phyloP scores from a whole-genome alignment of 1,140 invertebrate species.

The Drosophila athabasca region DNA sequence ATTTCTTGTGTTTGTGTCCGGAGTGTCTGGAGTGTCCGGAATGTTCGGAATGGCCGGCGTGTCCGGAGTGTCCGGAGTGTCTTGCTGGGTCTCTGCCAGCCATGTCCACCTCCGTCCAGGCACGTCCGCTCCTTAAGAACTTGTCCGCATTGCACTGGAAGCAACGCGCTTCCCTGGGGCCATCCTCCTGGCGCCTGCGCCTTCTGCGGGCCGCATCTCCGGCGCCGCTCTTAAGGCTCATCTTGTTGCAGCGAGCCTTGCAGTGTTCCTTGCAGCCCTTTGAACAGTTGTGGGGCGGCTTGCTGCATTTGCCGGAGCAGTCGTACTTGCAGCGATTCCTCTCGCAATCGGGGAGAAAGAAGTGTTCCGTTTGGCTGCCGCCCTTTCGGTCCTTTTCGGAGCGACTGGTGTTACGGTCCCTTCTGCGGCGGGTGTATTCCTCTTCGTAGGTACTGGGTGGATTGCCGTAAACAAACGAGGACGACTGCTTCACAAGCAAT shows the following conservation, averaged over 20 bases:
- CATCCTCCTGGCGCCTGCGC: background rate
- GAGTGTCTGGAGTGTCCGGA: background rate
- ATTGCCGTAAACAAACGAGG: too few species aligned
- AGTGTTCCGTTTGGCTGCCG: background rate
- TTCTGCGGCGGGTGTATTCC: too few species aligned
- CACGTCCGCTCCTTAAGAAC: background rate
- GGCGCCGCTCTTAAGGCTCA: background rate
- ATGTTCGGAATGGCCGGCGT: background rate
- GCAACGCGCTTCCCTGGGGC: background rate
- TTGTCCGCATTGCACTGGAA: slow-evolving; percentile 6
- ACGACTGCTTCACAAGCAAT: too few species aligned
- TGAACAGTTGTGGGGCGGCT: slow-evolving; percentile 2
- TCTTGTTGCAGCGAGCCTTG: slow-evolving; percentile 6
- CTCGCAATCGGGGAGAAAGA: slow-evolving; percentile 33
- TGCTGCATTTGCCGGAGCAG: background rate
- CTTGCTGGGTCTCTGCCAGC: background rate
- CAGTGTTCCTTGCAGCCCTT: slow-evolving; percentile 12
- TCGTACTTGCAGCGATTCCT: slow-evolving; percentile 17
- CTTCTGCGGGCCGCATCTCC: background rate
- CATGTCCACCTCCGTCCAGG: slow-evolving; percentile 1
- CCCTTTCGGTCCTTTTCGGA: too few species aligned
- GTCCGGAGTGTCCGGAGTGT: background rate
- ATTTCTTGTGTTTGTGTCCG: background rate
- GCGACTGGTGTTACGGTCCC: too few species aligned
- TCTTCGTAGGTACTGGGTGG: too few species aligned